A percentile compares a stretch with the other conserved stretches of the same genome.
phyloP scores from a whole-genome alignment of 2,113 vertebrate genomes.

The Burhinus bistriatus region DNA sequence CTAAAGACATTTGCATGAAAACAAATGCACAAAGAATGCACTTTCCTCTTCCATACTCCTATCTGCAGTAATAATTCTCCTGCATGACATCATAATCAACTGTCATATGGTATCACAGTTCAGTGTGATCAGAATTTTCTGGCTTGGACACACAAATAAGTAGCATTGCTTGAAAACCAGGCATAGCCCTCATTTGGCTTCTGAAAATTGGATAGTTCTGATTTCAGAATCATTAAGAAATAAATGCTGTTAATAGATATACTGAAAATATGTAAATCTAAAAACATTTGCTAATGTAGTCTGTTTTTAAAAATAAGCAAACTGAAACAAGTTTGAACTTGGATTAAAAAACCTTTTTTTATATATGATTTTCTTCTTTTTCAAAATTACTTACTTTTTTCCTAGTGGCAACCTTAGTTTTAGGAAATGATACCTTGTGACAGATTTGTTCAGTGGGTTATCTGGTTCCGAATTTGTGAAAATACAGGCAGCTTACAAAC shows the following conservation, averaged over 20 bases:
- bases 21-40: not conserved
- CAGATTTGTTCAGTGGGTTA: not conserved
- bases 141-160: not conserved
- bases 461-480: not conserved
- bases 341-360: not conserved
- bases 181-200: not conserved
- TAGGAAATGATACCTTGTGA: not conserved
- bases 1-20: constrained; percentile 20
- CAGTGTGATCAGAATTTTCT: not conserved
- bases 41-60: not conserved
- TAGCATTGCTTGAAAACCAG: not conserved
- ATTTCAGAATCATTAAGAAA: not conserved
- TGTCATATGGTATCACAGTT: not conserved
- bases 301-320: not conserved
- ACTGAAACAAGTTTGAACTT: not conserved
- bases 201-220: not conserved
- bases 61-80: not conserved
- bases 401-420: not conserved
- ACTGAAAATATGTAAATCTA: not conserved
- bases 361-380: not conserved
- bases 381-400: not conserved
- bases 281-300: not conserved
- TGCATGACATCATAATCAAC: not conserved
- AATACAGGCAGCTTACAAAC: not conserved
- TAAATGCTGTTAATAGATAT: not conserved